Evolutionary conservation across 2,113 vertebrate species (phyloP).

Genomic region (Colaptes auratus): DNA sequence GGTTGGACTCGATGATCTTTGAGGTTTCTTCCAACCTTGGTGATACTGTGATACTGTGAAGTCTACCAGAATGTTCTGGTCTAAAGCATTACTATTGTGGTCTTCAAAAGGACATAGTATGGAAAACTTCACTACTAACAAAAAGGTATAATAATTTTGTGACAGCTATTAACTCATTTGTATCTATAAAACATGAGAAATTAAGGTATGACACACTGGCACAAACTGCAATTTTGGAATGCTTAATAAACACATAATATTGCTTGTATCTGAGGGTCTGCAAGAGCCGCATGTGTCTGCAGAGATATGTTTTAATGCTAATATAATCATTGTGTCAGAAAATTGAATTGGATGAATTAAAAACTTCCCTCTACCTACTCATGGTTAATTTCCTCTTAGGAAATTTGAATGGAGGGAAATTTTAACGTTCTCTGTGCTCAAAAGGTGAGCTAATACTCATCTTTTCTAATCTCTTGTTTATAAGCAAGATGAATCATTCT

Average conservation of each 20-base stretch:
- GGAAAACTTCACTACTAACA: background rate
- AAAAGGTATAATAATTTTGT: background rate
- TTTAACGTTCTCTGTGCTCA: background rate
- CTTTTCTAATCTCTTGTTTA: background rate
- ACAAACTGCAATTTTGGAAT: background rate
- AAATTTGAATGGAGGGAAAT: background rate
- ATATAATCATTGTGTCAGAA: background rate
- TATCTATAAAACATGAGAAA: background rate
- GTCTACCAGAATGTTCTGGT: background rate
- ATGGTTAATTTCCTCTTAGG: background rate
- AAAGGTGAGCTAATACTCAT: background rate
- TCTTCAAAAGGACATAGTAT: background rate
- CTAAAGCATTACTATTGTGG: background rate
- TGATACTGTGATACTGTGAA: no score
- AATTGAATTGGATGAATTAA: background rate
- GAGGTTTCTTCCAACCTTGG: no score
- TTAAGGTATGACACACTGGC: background rate
- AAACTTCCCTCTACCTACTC: background rate
- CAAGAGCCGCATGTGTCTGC: background rate
- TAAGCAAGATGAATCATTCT: conserved; percentile 11
- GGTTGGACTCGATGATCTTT: no score
- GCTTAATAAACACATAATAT: background rate
- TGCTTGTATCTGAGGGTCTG: background rate
- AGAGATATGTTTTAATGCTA: background rate
- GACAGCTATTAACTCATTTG: background rate